Evolutionary conservation across 2,888 invertebrate genomes (phyloP).

Genomic region (Drosophila anceps): DNA sequence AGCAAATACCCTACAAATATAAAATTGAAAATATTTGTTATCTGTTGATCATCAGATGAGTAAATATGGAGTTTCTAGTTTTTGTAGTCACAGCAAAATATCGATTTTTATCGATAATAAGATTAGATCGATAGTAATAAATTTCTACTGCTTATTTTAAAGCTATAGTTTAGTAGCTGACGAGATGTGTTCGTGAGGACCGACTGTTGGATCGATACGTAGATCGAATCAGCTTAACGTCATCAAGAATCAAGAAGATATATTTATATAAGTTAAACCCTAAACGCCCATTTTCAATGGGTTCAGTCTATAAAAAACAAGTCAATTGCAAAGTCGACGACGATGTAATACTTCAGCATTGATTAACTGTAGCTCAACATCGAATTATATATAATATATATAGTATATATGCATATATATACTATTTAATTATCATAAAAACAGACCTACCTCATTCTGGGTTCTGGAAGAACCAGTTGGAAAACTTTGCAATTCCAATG

Average conservation of each 20-base stretch:
- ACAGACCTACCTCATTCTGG: constrained; percentile 8
- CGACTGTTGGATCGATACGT: too few relatives aligned
- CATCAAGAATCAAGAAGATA: too few relatives aligned
- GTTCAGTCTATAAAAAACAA: neutral
- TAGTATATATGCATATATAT: neutral
- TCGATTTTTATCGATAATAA: neutral
- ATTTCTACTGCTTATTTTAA: too few relatives aligned
- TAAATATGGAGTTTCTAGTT: neutral
- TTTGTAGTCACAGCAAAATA: neutral
- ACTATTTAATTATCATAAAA: neutral
- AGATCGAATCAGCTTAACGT: too few relatives aligned
- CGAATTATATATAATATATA: neutral
- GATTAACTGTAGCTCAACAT: constrained; percentile 1
- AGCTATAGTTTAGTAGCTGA: too few relatives aligned
- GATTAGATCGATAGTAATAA: too few relatives aligned
- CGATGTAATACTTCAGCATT: neutral
- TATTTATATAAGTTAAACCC: neutral
- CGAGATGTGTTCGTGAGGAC: too few relatives aligned
- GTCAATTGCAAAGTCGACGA: constrained; percentile 14
- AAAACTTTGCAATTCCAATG: neutral
- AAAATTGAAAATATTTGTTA: neutral
- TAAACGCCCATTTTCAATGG: neutral
- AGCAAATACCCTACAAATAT: neutral
- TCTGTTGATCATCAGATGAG: neutral
- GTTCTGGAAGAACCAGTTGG: neutral